phyloP scores from a whole-genome alignment of 2,113 vertebrate genomes.

The Noturus placidus region DNA sequence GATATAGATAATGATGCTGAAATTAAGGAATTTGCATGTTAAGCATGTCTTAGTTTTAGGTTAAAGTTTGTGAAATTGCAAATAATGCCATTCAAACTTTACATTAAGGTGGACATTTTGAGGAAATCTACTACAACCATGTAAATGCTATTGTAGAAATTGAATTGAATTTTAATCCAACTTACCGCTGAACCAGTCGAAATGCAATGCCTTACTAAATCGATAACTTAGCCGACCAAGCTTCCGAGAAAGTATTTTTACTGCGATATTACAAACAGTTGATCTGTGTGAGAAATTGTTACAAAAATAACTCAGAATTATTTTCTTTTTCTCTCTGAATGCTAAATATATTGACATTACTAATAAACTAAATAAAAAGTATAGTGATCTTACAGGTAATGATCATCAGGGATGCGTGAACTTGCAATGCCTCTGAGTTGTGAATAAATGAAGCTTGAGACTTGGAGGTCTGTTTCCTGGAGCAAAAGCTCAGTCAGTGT shows the following conservation, averaged over 20 bases:
- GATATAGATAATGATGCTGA: neutral
- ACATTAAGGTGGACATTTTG: neutral
- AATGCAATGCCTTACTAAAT: slow-evolving; percentile 72
- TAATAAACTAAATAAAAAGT: neutral
- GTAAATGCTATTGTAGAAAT: neutral
- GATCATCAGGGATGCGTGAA: slow-evolving; percentile 71
- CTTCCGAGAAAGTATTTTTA: slow-evolving; percentile 76
- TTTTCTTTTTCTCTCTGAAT: neutral
- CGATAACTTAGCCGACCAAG: slow-evolving; percentile 69
- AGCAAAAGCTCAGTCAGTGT: slow-evolving; percentile 69
- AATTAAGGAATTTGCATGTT: neutral
- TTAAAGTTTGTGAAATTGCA: neutral
- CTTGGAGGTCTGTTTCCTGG: slow-evolving; percentile 74
- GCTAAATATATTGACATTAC: neutral
- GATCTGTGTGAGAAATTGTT: slow-evolving; percentile 61
- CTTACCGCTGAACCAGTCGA: slow-evolving; percentile 76
- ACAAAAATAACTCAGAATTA: neutral
- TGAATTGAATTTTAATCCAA: slow-evolving; percentile 27
- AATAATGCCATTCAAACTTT: neutral
- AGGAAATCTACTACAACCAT: neutral
- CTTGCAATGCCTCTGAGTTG: slow-evolving; percentile 72
- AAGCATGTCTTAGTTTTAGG: neutral
- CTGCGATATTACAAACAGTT: slow-evolving; percentile 75
- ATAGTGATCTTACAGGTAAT: slow-evolving; percentile 74
- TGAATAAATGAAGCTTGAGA: slow-evolving; percentile 79